Base-by-base conservation (phyloP, 2,888 invertebrate species). In the Ectobius pallidus region DNA sequence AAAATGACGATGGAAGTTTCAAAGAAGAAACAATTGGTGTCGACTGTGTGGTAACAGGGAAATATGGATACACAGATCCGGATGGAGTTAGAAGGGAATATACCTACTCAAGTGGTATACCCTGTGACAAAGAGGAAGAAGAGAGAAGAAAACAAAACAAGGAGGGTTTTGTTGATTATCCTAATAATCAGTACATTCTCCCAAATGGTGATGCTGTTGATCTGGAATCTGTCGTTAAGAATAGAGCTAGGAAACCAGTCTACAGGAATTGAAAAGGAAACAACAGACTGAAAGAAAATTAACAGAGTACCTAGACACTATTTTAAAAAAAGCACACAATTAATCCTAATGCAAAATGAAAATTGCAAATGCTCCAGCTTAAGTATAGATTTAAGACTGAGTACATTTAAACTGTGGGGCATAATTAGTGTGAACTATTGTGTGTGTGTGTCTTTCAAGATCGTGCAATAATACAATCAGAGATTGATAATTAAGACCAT, bases 1-100 rank as follows among this genome's bases (percentile, higher is more conserved):
- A 94, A 82, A 94, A 94, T 81, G 94, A 94, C 78, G 94, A 94
- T 79, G 94, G 94, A 25, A 91, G 92, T 1, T 94, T 92, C 83
- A 94, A 94, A 81, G 94, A 94, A 81, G 94, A 94, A 84, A 87
- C 89, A 9, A 92, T 94, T 77, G 94, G 94, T 58, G 85, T 88
- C 14, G 92, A 94, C 81, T 92, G 92, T 79, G 82, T 92, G 74
- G 91, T 91, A 14, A 87, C 90, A 75, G 93, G 93, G 62, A 92
- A 90, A 80, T 94, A 94, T 80, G 94, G 94, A 39, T 94, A 94
- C 81, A 86, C 93, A 9, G 93, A 94, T 82, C 93, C 93, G 0
- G 94, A 94, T 80, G 94, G 93, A 77, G 84, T 92, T 52, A 89
- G 91, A 79, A 88, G 94, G 9, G 93, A 94, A 81, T 94, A 93